Evolutionary conservation across 2,888 invertebrate genomes (phyloP).

Genomic region (Caenorhabditis becei): DNA sequence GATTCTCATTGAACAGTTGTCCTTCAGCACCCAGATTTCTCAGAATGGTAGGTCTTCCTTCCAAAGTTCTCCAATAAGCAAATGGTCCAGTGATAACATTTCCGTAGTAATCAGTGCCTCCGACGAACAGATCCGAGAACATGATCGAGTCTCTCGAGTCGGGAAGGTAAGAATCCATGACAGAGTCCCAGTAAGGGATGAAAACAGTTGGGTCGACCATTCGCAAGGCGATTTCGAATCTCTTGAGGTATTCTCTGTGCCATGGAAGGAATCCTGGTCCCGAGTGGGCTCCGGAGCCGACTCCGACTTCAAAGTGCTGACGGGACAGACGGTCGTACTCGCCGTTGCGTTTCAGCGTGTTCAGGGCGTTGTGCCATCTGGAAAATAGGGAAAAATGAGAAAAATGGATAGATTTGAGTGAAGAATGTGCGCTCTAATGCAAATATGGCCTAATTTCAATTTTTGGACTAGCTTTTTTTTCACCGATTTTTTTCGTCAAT

Average conservation of each 20-base stretch:
- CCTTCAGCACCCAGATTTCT: slow-evolving; percentile 78
- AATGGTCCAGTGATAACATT: slow-evolving; percentile 79
- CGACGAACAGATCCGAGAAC: slow-evolving; percentile 81
- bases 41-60: slow-evolving; percentile 78
- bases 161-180: slow-evolving; percentile 81
- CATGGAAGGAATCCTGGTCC: slow-evolving; percentile 81
- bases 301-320: slow-evolving; percentile 77
- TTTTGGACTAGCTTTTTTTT: too few relatives aligned
- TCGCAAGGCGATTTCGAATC: slow-evolving; percentile 78
- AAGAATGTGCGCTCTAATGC: too few relatives aligned
- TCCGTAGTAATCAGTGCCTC: slow-evolving; percentile 77
- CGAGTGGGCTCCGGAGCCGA: slow-evolving; percentile 78
- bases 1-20: slow-evolving; percentile 74
- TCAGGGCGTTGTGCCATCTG: slow-evolving; percentile 80
- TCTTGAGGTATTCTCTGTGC: slow-evolving; percentile 79
- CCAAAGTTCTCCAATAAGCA: slow-evolving; percentile 80
- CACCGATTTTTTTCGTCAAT: too few relatives aligned
- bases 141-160: slow-evolving; percentile 82
- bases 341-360: slow-evolving; percentile 78
- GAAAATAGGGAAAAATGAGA: too few relatives aligned
- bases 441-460: too few relatives aligned
- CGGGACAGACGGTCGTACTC: slow-evolving; percentile 77
- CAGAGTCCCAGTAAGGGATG: slow-evolving; percentile 83
- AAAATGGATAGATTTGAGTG: too few relatives aligned
- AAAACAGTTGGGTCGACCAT: slow-evolving; percentile 82